Evolutionary conservation across 2,888 invertebrate species (phyloP).

Genomic region (Dorcus hopei): DNA sequence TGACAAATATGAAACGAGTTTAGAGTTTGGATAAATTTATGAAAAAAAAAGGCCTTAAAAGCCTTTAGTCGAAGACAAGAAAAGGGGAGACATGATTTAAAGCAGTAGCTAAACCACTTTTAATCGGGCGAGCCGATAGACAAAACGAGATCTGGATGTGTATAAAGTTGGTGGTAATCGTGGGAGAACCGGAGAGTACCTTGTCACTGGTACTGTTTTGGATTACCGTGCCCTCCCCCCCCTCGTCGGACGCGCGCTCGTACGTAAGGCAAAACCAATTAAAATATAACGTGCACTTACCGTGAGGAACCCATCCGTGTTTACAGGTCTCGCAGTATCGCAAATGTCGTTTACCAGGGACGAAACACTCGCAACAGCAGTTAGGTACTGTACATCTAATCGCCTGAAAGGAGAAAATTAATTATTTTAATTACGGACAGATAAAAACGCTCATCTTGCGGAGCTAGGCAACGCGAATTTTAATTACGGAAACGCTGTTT

Average conservation of each 20-base stretch:
- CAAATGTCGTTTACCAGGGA: conserved; percentile 63
- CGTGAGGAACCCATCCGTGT: conserved; percentile 74
- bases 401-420: conserved; percentile 52
- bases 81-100: conserved; percentile 27
- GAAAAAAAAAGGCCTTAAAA: background rate
- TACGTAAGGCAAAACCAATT: conserved; percentile 2
- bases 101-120: conserved; percentile 17
- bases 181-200: conserved; percentile 3
- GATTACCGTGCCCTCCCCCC: background rate
- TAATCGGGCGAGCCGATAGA: conserved; percentile 10
- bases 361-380: conserved; percentile 68
- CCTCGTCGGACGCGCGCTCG: background rate
- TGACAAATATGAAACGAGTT: too few relatives aligned
- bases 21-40: too few relatives aligned
- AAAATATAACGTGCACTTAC: conserved; percentile 51
- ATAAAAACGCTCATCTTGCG: too few relatives aligned
- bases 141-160: background rate
- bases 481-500: too few relatives aligned
- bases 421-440: too few relatives aligned
- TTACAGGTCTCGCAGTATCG: conserved; percentile 68
- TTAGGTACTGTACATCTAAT: conserved; percentile 64
- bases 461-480: too few relatives aligned
- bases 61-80: conserved; percentile 18
- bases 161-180: too few relatives aligned
- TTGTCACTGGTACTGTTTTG: too few relatives aligned